These are phyloP conservation scores for Oegoconia quadripuncta DNA, from an alignment of 2,888 invertebrate species.

Conservation along the genomic window DNA sequence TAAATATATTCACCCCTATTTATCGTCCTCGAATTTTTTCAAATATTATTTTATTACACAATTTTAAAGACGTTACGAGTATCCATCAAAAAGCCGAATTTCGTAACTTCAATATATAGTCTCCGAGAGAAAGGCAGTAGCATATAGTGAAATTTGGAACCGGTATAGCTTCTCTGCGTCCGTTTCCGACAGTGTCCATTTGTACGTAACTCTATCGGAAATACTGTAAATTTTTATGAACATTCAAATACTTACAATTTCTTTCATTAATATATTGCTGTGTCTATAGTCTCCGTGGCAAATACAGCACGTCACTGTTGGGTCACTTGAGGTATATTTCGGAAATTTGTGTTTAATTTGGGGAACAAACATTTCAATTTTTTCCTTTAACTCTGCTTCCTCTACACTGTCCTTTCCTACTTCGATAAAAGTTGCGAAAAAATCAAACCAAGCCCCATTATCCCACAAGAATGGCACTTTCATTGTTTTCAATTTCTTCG, in stretches of 20 bases:
- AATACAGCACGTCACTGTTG: conserved; percentile 22
- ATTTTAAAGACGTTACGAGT: no score
- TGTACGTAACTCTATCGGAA: no score
- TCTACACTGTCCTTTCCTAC: no score
- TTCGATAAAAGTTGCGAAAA: conserved; percentile 24
- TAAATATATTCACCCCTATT: no score
- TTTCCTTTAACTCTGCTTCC: conserved; percentile 17
- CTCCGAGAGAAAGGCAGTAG: no score
- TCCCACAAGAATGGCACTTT: conserved; percentile 21
- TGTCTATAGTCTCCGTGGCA: conserved; percentile 39
- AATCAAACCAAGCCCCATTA: conserved; percentile 30
- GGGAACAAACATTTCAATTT: conserved; percentile 16
- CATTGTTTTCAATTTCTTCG: conserved; percentile 20
- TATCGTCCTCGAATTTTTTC: no score
- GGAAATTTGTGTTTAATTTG: conserved; percentile 17
- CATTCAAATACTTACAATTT: conserved; percentile 26
- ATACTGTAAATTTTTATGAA: conserved; percentile 4
- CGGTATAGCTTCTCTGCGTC: no score
- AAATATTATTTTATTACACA: no score
- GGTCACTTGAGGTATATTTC: conserved; percentile 20
- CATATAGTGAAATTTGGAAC: no score
- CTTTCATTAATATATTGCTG: conserved; percentile 33
- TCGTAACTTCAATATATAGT: no score
- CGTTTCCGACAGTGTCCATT: no score
- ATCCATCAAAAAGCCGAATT: no score